These are phyloP conservation scores for Epinephelus fuscoguttatus DNA, from an alignment of 2,113 vertebrate species.

Conservation along the genomic window DNA sequence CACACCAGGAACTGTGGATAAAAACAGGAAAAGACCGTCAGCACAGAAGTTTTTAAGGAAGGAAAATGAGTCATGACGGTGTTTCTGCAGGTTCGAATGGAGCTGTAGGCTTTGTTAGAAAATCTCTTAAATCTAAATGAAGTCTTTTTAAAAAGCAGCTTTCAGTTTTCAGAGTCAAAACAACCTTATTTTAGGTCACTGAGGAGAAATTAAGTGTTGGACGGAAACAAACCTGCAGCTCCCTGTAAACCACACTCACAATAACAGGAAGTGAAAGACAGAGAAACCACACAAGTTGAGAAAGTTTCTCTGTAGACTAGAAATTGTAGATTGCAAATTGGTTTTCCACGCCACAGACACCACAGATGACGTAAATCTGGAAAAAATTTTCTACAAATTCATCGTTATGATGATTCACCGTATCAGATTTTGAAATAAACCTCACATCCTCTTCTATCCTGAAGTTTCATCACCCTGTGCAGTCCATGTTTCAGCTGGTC, in stretches of 20 bases:
- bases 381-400: too few relatives aligned
- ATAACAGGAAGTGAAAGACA: background rate
- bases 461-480: background rate
- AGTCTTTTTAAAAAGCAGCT: too few relatives aligned
- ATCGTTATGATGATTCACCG: too few relatives aligned
- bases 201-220: background rate
- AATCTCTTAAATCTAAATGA: too few relatives aligned
- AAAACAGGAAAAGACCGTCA: background rate
- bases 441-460: background rate
- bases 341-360: background rate
- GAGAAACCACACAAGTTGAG: background rate
- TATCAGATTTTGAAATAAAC: too few relatives aligned
- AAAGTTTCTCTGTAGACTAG: too few relatives aligned
- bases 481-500: rapidly evolving
- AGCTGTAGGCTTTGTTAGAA: too few relatives aligned
- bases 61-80: background rate
- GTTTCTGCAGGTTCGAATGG: too few relatives aligned
- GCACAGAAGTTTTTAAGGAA: background rate
- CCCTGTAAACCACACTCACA: background rate
- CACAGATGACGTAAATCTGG: background rate
- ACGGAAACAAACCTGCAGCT: background rate
- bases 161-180: background rate
- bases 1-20: slow-evolving; percentile 67
- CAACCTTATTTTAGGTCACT: background rate
- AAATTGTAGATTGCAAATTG: background rate